Conservation (phyloP, 2,797 vertebrate species). For the Zenarchopterus dispar region DNA sequence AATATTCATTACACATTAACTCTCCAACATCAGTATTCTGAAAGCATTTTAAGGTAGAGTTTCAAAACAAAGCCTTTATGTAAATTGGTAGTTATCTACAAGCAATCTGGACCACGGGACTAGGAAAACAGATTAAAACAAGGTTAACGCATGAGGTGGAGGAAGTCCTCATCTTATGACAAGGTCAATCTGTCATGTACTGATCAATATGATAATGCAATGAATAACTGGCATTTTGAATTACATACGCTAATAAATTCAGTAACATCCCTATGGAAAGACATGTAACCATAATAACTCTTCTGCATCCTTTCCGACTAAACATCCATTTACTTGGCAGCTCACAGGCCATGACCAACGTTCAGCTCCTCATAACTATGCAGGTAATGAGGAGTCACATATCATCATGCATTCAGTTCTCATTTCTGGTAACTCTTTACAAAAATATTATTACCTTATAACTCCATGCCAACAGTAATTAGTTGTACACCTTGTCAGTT, state of each 20-base stretch:
- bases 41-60: constrained; percentile 61
- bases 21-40: constrained; percentile 68
- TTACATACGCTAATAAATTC: constrained; percentile 1
- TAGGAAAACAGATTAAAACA: constrained; percentile 61
- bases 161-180: constrained; percentile 61
- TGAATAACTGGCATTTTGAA: constrained; percentile 29
- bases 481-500: too few relatives aligned
- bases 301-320: constrained; percentile 56
- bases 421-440: too few relatives aligned
- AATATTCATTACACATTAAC: constrained; percentile 77
- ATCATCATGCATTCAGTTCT: too few relatives aligned
- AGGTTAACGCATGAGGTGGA: constrained; percentile 54
- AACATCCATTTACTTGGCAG: constrained; percentile 56
- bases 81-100: constrained; percentile 71
- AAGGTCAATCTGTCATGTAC: constrained; percentile 64
- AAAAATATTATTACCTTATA: too few relatives aligned
- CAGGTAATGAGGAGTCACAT: not conserved
- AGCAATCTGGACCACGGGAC: constrained; percentile 64
- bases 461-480: too few relatives aligned
- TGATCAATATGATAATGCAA: constrained; percentile 31
- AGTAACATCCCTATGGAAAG: constrained; percentile 5
- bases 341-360: constrained; percentile 54
- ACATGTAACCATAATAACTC: constrained; percentile 11
- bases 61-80: constrained; percentile 72
- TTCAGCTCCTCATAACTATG: constrained; percentile 52